Conservation (phyloP, 2,888 invertebrate species). For the Yponomeuta evonymella region DNA sequence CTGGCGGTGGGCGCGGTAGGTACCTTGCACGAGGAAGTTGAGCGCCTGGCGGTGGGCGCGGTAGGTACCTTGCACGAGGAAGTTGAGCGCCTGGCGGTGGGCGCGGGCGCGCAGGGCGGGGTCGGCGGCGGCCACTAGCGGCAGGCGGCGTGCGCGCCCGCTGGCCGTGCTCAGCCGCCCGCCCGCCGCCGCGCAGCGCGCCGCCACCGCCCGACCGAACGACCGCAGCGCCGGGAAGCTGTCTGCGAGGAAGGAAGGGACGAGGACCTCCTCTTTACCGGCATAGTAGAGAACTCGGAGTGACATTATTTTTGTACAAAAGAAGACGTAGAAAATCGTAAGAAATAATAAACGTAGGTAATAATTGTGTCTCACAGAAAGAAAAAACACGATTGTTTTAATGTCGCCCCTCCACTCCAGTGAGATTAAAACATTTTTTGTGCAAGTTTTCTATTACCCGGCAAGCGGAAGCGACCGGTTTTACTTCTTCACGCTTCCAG, state of each 20-base stretch:
- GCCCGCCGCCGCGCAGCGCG: constrained; percentile 34
- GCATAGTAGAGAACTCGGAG: too few relatives aligned
- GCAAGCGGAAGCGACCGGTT: too few relatives aligned
- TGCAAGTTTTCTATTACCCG: too few relatives aligned
- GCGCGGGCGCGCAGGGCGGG: constrained; percentile 41
- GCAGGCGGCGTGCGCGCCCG: constrained; percentile 47
- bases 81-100: constrained; percentile 64
- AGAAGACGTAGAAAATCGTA: too few relatives aligned
- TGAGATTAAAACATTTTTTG: too few relatives aligned
- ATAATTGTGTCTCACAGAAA: too few relatives aligned
- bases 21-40: constrained; percentile 69
- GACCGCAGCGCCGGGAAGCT: constrained; percentile 57
- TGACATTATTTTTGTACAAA: too few relatives aligned
- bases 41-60: constrained; percentile 40
- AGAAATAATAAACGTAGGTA: too few relatives aligned
- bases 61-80: constrained; percentile 28
- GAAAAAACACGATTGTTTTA: too few relatives aligned
- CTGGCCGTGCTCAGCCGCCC: constrained; percentile 43
- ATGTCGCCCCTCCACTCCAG: too few relatives aligned
- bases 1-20: constrained; percentile 24
- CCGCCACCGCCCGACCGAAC: constrained; percentile 46
- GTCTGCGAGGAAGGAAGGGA: constrained; percentile 31
- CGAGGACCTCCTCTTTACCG: too few relatives aligned
- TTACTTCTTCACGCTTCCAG: neutral
- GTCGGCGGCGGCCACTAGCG: constrained; percentile 35